phyloP scores from a whole-genome alignment of 2,888 invertebrate genomes.

The Zele albiditarsus region DNA sequence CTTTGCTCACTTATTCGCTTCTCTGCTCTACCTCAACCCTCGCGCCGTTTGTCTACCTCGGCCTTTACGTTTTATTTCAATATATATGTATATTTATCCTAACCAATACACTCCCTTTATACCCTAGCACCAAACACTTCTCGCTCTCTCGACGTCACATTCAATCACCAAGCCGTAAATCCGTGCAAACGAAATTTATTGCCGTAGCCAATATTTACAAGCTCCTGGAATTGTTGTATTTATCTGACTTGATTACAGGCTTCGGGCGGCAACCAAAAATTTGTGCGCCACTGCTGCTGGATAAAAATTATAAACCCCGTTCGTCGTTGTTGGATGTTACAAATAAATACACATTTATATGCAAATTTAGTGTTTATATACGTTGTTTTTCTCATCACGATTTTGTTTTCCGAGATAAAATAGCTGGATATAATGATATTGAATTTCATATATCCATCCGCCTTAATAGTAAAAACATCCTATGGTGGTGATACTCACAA shows the following conservation, averaged over 20 bases:
- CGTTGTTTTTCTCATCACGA: too few species aligned
- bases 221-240: constrained; percentile 44
- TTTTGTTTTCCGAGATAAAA: too few species aligned
- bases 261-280: constrained; percentile 23
- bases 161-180: constrained; percentile 64
- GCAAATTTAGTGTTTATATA: too few species aligned
- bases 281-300: not conserved
- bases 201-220: constrained; percentile 59
- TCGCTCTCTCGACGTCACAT: constrained; percentile 52
- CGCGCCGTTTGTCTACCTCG: not conserved
- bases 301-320: constrained; percentile 4
- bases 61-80: not conserved
- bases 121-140: constrained; percentile 17
- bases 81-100: not conserved
- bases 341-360: not conserved
- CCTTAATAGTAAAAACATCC: too few species aligned
- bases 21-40: not conserved
- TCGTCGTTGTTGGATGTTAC: not conserved
- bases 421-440: too few species aligned
- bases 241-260: constrained; percentile 51
- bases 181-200: constrained; percentile 59
- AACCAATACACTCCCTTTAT: constrained; percentile 2
- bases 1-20: constrained; percentile 36
- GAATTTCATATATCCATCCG: too few species aligned
- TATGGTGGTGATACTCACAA: too few species aligned